Evolutionary conservation across 2,113 vertebrate genomes (phyloP).

Genomic region (Perca schrenkii): DNA sequence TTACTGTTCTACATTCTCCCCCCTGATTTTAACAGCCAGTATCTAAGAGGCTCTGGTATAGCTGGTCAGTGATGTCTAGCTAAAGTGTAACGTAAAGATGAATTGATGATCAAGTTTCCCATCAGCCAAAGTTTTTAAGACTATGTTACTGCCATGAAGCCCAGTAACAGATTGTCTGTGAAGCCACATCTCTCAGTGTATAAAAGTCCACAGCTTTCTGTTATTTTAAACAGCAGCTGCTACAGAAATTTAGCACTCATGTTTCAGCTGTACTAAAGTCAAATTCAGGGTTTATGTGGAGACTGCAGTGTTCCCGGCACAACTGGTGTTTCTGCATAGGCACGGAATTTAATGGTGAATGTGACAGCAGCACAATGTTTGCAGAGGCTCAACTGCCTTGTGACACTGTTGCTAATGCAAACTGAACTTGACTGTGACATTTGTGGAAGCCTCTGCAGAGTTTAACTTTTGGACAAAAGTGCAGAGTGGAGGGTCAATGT

Average conservation of each 20-base stretch:
- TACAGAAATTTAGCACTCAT: constrained; percentile 21
- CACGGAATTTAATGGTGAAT: constrained; percentile 20
- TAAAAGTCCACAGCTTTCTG: constrained; percentile 14
- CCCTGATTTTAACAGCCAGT: constrained; percentile 18
- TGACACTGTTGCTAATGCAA: constrained; percentile 56
- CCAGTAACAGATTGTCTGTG: constrained; percentile 26
- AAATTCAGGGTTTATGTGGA: constrained; percentile 29
- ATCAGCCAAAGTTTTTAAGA: constrained; percentile 45
- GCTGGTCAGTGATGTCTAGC: constrained; percentile 20
- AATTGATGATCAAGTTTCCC: constrained; percentile 42
- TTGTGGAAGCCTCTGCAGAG: constrained; percentile 46
- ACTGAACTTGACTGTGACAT: constrained; percentile 58
- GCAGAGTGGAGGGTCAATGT: constrained; percentile 24
- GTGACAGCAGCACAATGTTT: constrained; percentile 47
- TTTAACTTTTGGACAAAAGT: constrained; percentile 35
- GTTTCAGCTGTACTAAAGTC: constrained; percentile 38
- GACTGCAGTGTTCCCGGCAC: constrained; percentile 21
- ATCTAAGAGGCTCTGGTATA: constrained; percentile 11
- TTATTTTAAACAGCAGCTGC: constrained; percentile 35
- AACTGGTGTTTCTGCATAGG: constrained; percentile 27
- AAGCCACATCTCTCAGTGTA: constrained; percentile 31
- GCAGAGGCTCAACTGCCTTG: constrained; percentile 39
- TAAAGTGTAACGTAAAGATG: constrained; percentile 37
- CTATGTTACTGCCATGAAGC: constrained; percentile 47
- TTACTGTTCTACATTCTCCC: background rate